These are phyloP conservation scores for Oreochromis spilurus DNA, from an alignment of 2,113 vertebrate genomes.

Conservation along the genomic window DNA sequence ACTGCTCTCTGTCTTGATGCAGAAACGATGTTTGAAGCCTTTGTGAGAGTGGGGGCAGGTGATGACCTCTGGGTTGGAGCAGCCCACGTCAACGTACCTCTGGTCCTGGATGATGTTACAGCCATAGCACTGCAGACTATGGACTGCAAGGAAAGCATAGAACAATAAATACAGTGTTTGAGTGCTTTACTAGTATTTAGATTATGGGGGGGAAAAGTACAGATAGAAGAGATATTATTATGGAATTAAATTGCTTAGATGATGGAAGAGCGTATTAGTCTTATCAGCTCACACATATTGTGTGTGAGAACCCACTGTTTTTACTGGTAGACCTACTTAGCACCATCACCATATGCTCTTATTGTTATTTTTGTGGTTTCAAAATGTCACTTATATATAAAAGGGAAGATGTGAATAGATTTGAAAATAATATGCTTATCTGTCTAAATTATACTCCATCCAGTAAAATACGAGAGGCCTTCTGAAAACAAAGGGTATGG, in stretches of 20 bases:
- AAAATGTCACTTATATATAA: background rate
- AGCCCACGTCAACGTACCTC: constrained; percentile 83
- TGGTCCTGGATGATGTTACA: constrained; percentile 85
- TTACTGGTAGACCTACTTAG: background rate
- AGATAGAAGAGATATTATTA: background rate
- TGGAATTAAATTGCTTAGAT: background rate
- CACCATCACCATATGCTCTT: background rate
- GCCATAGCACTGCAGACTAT: constrained; percentile 85
- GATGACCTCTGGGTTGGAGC: constrained; percentile 84
- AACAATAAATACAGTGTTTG: background rate
- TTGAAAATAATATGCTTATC: background rate
- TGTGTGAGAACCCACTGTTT: background rate
- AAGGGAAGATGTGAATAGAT: background rate
- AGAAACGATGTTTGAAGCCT: constrained; percentile 90
- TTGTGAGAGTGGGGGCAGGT: constrained; percentile 88
- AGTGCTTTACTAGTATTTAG: background rate
- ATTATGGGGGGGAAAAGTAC: background rate
- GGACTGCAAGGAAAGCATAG: constrained; percentile 52
- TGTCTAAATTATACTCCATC: background rate
- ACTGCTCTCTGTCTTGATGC: constrained; percentile 92
- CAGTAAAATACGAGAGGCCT: background rate
- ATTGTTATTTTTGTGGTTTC: background rate
- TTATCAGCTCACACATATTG: background rate
- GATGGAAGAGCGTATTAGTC: background rate
- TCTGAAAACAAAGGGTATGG: background rate